Evolutionary conservation across 2,797 vertebrate genomes (phyloP).

Genomic region (Sebastes itinus): DNA sequence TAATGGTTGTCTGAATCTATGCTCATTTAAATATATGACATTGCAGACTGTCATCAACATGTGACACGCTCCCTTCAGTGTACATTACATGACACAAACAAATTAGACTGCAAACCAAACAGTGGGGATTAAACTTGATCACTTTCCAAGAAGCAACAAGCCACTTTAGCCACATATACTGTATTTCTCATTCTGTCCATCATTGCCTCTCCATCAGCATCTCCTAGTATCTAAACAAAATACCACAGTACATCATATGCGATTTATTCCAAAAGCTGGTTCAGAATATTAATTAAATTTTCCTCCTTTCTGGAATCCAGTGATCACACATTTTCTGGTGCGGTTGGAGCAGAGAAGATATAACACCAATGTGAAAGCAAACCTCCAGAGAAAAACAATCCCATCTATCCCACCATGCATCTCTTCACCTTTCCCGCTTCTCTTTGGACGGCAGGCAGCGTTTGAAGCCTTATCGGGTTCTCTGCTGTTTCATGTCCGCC

Average conservation of each 20-base stretch:
- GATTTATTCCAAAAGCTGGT: conserved; percentile 39
- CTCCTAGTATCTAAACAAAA: conserved; percentile 35
- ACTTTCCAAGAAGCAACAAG: conserved; percentile 13
- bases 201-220: background rate
- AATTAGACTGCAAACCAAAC: conserved; percentile 7
- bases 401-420: conserved; percentile 73
- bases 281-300: conserved; percentile 57
- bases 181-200: conserved; percentile 13
- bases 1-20: background rate
- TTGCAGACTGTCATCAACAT: conserved; percentile 11
- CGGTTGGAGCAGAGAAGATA: conserved; percentile 50
- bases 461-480: conserved; percentile 83
- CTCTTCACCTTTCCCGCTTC: conserved; percentile 78
- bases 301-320: conserved; percentile 40
- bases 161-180: background rate
- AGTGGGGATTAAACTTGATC: conserved; percentile 12
- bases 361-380: conserved; percentile 63
- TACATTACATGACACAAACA: background rate
- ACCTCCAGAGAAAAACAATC: conserved; percentile 76
- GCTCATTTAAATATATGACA: background rate
- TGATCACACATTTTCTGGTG: conserved; percentile 59
- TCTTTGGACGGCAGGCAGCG: conserved; percentile 69
- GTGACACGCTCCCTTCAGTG: background rate
- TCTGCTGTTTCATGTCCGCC: conserved; percentile 80
- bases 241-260: background rate